Conservation (phyloP, 2,113 vertebrate genomes). For the Serilophus lunatus region DNA sequence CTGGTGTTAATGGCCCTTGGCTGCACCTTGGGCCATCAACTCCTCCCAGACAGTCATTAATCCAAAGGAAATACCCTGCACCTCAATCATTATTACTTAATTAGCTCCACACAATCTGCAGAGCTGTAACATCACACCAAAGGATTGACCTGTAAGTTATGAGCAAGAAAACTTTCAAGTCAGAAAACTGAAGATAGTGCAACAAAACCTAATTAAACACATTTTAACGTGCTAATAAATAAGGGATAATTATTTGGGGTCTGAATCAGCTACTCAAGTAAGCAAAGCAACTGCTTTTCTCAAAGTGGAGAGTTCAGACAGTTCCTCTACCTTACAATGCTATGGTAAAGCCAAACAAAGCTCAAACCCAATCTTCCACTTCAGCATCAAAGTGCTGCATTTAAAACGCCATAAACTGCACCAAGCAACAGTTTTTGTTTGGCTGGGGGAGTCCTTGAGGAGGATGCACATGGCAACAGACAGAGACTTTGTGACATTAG, state of each 20-base stretch:
- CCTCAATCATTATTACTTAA: constrained; percentile 55
- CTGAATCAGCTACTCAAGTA: neutral
- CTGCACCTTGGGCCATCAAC: constrained; percentile 71
- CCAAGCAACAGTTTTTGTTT: neutral
- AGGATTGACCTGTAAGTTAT: neutral
- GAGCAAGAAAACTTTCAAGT: neutral
- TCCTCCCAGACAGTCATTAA: constrained; percentile 76
- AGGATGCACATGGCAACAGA: neutral
- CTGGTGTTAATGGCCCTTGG: constrained; percentile 68
- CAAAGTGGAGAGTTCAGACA: neutral
- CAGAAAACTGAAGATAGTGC: neutral
- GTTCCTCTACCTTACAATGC: neutral
- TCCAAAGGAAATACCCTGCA: constrained; percentile 62
- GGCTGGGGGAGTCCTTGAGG: neutral
- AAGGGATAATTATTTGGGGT: neutral
- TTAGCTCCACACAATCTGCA: constrained; percentile 40
- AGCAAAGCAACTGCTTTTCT: neutral
- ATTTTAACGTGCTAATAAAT: neutral
- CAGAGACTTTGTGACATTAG: neutral
- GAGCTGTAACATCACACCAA: constrained; percentile 32
- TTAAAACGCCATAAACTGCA: neutral
- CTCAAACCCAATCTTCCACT: neutral
- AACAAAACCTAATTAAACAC: neutral
- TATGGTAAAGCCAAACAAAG: neutral
- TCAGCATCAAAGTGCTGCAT: neutral